Percentiles rank a stretch among this genome's conserved stretches.
phyloP scores from a whole-genome alignment of 2,113 vertebrate genomes.

The Corythornis cristatus region DNA sequence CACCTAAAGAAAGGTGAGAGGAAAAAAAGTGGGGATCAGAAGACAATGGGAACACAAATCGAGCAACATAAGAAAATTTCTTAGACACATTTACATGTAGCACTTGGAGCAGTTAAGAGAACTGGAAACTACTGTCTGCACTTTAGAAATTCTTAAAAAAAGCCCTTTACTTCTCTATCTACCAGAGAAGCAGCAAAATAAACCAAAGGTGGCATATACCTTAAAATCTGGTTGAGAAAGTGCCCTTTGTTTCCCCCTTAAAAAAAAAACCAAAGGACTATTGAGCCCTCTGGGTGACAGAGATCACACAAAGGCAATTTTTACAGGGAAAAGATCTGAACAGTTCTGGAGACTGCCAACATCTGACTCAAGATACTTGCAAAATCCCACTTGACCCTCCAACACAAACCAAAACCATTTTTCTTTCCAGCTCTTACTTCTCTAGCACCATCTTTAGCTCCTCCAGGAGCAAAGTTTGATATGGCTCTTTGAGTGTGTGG shows the following conservation, averaged over 20 bases:
- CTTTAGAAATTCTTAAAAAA: neutral
- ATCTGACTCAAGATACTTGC: neutral
- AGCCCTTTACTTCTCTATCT: neutral
- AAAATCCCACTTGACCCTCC: neutral
- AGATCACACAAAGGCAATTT: neutral
- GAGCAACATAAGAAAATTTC: neutral
- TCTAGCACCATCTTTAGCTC: neutral
- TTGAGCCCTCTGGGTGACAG: neutral
- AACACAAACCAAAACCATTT: neutral
- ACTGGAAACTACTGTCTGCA: neutral
- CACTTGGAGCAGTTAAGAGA: neutral
- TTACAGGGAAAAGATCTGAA: neutral
- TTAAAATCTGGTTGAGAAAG: neutral
- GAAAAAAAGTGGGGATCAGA: neutral
- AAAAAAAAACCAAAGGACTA: no score
- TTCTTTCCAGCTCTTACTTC: neutral
- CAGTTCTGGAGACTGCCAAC: neutral
- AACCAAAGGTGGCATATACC: neutral
- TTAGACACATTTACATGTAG: no score
- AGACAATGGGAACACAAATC: neutral
- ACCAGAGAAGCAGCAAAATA: neutral
- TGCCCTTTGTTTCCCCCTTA: neutral
- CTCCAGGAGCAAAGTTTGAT: neutral
- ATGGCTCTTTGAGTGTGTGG: neutral
- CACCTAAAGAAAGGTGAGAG: conserved; percentile 74